Evolutionary conservation across 2,113 vertebrate species (phyloP), one percentile per base, ranked within the genome.

Genomic region (Perognathus longimembris): DNA sequence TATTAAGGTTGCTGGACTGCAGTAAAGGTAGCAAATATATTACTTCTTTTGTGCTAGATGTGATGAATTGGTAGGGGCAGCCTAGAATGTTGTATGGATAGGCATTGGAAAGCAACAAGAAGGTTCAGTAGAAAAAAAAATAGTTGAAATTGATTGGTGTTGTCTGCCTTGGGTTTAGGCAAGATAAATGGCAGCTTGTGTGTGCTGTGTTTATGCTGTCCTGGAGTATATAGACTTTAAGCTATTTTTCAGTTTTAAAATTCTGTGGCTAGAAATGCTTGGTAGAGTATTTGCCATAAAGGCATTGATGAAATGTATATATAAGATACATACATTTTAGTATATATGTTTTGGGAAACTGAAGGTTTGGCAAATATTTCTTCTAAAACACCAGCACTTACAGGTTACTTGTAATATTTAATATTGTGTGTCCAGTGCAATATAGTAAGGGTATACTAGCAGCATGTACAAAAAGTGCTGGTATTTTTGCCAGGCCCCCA

Each of bases 191-290:
- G 45, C 45, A 81, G 34, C 2, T 3, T 17, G 5, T 38, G 7
- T 69, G 34, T 80, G 3, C 11, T 86, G 42, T 76, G 24, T 63
- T 79, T 50, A 71, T 70, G 22, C 61, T 83, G 9, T 30, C 30
- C 42, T 70, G 67, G 17, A 54, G 32, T 67, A n/a, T 24, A 74
- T 15, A 61, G 54, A 79, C 36, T 63, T 22, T 15, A 28, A 90
- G 20, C 14, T 64, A 59, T 21, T 69, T 87, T 92, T 91, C 6
- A 32, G 7, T 88, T 93, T 77, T 91, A 82, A 89, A 94, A 82
- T 79, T 82, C 32, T 59, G 5, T 74, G 40, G 61, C 30, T 70
- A 26, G 18, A 9, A 57, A 80, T 89, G 14, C 12, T 38, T 89
- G 63, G 5, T 54, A 86, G 3, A 64, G 28, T 85, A 40, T 91